These are phyloP conservation scores for Eupelmus urozonus DNA, from an alignment of 2,888 invertebrate species.

Conservation along the genomic window DNA sequence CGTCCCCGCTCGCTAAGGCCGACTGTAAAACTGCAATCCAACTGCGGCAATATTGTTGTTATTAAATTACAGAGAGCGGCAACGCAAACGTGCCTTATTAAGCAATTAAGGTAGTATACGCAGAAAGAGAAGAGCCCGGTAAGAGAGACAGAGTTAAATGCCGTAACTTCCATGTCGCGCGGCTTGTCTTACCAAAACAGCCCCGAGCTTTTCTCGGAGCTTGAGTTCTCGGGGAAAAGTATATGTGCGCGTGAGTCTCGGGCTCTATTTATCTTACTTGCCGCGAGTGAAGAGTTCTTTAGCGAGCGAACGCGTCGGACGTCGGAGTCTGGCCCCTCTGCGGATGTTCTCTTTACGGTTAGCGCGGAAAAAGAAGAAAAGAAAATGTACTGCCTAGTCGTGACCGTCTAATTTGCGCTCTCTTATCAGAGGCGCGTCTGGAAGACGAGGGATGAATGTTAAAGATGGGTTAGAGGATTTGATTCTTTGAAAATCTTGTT, in stretches of 20 bases:
- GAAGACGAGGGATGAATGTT: not conserved
- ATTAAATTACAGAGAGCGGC: not conserved
- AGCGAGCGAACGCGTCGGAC: not conserved
- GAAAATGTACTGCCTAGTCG: constrained; percentile 37
- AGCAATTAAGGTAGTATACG: constrained; percentile 48
- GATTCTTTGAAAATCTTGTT: not conserved
- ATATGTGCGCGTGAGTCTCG: no score
- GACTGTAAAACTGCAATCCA: no score
- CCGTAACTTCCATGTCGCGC: constrained; percentile 6
- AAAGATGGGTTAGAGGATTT: not conserved
- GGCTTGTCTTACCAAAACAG: constrained; percentile 13
- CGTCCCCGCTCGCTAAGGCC: not conserved
- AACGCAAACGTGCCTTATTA: constrained; percentile 24
- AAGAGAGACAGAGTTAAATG: constrained; percentile 14
- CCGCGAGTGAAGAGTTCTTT: constrained; percentile 45
- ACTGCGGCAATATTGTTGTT: not conserved
- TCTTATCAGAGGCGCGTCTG: no score
- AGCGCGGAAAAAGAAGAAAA: constrained; percentile 40
- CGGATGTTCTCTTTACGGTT: constrained; percentile 10
- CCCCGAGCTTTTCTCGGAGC: constrained; percentile 12
- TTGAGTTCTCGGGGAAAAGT: constrained; percentile 23
- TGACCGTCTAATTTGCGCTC: constrained; percentile 20
- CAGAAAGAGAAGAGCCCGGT: constrained; percentile 1
- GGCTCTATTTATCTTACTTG: constrained; percentile 46
- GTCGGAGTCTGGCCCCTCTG: not conserved